Evolutionary conservation across 1,140 invertebrate genomes (phyloP).

Genomic region (Coptotermes formosanus): DNA sequence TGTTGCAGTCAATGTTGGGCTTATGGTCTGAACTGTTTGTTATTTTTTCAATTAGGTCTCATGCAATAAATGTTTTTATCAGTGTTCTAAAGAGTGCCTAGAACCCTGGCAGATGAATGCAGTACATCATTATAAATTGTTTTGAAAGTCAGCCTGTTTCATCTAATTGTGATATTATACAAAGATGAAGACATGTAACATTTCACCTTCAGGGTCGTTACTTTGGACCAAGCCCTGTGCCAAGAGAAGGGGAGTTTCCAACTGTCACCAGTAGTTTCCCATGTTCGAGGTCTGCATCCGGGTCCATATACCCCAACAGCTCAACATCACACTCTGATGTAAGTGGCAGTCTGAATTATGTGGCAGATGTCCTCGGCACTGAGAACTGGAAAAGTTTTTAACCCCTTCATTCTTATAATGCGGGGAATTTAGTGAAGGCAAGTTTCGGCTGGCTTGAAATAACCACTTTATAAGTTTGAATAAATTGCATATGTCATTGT

Average conservation of each 20-base stretch:
- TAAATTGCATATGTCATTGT: no score
- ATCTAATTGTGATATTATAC: no score
- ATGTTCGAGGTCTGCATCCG: background rate
- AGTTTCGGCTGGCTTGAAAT: background rate
- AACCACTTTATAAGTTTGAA: background rate
- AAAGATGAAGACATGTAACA: no score
- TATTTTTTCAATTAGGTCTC: background rate
- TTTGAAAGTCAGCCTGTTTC: no score
- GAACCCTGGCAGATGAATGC: no score
- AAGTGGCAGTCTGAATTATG: background rate
- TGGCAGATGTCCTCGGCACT: background rate
- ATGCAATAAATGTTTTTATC: background rate
- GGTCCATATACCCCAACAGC: background rate
- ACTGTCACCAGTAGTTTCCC: background rate
- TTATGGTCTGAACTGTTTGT: no score
- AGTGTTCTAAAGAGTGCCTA: background rate
- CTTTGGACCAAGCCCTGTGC: conserved; percentile 28
- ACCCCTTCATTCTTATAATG: background rate
- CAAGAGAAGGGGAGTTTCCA: background rate
- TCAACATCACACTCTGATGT: background rate
- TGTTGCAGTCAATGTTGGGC: no score
- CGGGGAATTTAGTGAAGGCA: background rate
- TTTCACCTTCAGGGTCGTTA: conserved; percentile 23
- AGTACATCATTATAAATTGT: no score
- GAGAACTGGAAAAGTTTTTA: background rate